These are phyloP conservation scores for Ophiodon elongatus DNA, from an alignment of 2,113 vertebrate genomes.

Conservation along the genomic window DNA sequence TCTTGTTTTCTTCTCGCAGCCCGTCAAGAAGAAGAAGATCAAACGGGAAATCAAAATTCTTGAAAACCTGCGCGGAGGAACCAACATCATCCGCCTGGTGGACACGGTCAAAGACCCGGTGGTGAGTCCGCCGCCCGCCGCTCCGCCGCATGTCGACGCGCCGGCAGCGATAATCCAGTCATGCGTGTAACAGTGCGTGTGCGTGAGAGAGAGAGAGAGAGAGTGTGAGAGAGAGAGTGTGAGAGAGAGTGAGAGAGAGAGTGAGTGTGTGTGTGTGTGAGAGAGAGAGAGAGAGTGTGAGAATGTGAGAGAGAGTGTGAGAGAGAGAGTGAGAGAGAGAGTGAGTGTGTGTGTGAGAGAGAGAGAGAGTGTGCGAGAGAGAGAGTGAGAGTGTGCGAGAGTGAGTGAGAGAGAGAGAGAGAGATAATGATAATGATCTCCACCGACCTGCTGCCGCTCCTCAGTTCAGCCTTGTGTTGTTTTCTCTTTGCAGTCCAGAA, in stretches of 20 bases:
- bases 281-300: neutral
- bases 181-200: slow-evolving; percentile 22
- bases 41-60: slow-evolving; percentile 99
- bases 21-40: slow-evolving; percentile 99
- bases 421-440: slow-evolving; percentile 32
- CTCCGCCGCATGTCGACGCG: slow-evolving; percentile 23
- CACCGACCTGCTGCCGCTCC: slow-evolving; percentile 52
- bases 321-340: neutral
- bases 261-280: slow-evolving; percentile 22
- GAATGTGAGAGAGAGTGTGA: neutral
- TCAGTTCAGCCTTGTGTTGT: slow-evolving; percentile 62
- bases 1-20: slow-evolving; percentile 81
- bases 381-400: neutral
- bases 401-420: slow-evolving; percentile 23
- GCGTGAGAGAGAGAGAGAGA: neutral
- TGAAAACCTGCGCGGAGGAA: slow-evolving; percentile 97
- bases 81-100: slow-evolving; percentile 98
- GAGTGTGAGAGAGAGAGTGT: slow-evolving; percentile 12
- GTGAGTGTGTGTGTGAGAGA: slow-evolving; percentile 25
- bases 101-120: slow-evolving; percentile 99
- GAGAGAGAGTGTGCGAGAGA: too few species aligned
- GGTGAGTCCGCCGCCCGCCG: slow-evolving; percentile 84
- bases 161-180: slow-evolving; percentile 40
- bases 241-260: slow-evolving; percentile 21
- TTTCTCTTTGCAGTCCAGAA: slow-evolving; percentile 92